Evolutionary conservation across 2,888 invertebrate genomes (phyloP).

Genomic region (Drosophila birchii): DNA sequence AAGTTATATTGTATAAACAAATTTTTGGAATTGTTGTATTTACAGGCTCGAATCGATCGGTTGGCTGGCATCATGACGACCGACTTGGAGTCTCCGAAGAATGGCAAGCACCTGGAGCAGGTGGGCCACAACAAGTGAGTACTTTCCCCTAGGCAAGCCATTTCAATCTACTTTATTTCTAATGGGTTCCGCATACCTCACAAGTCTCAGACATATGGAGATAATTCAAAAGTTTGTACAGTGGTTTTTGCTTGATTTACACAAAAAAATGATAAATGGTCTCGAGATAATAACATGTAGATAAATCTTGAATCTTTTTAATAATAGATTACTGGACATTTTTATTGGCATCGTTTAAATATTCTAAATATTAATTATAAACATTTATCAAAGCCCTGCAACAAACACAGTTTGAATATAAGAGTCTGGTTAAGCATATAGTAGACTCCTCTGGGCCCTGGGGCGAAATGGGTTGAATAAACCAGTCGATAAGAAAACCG

Average conservation of each 20-base stretch:
- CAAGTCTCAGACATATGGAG: neutral
- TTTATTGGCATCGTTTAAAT: neutral
- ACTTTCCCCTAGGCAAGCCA: neutral
- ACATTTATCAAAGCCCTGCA: neutral
- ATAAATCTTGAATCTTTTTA: neutral
- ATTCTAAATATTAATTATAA: neutral
- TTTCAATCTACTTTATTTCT: constrained; percentile 5
- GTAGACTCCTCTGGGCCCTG: constrained; percentile 12
- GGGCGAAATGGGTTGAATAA: constrained; percentile 35
- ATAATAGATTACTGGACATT: neutral
- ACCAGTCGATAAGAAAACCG: constrained; percentile 55
- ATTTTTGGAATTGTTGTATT: constrained; percentile 44
- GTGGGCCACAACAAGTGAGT: constrained; percentile 67
- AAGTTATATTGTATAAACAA: constrained; percentile 32
- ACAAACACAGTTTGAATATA: neutral
- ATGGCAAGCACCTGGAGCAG: constrained; percentile 78
- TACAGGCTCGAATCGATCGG: constrained; percentile 46
- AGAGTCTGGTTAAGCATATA: constrained; percentile 2
- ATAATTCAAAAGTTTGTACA: neutral
- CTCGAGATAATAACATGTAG: too few relatives aligned
- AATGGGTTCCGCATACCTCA: constrained; percentile 32
- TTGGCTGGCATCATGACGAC: constrained; percentile 66
- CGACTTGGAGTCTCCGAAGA: constrained; percentile 67
- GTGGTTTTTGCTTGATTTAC: neutral
- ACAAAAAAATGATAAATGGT: too few relatives aligned